phyloP scores from a whole-genome alignment of 1,140 invertebrate genomes.

The Drosophila subpulchrella region DNA sequence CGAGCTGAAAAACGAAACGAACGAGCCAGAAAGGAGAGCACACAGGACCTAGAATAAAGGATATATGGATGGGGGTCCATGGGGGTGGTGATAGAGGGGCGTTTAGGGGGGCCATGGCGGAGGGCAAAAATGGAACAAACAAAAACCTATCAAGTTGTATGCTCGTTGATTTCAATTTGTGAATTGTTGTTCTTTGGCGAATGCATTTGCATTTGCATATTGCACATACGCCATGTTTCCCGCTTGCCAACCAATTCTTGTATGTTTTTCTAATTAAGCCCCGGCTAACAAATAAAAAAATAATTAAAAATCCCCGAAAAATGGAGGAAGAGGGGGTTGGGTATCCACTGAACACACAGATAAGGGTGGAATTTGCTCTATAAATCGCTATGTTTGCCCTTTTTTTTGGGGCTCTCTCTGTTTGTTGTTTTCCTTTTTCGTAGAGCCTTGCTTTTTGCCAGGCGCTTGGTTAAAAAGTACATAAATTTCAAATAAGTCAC shows the following conservation, averaged over 20 bases:
- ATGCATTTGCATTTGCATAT: conserved; percentile 83
- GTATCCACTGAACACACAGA: conserved; percentile 6
- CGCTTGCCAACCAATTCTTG: conserved; percentile 1
- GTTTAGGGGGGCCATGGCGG: background rate
- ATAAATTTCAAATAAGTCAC: conserved; percentile 82
- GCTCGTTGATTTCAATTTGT: conserved; percentile 82
- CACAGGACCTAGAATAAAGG: conserved; percentile 2
- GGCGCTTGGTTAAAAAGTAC: conserved; percentile 71
- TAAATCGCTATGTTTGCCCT: conserved; percentile 41
- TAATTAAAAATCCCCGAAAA: conserved; percentile 45
- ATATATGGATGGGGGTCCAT: background rate
- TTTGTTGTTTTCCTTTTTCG: conserved; percentile 25
- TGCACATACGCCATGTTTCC: conserved; percentile 62
- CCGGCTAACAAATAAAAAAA: conserved; percentile 20
- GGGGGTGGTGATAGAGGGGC: no score
- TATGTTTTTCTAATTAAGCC: conserved; percentile 76
- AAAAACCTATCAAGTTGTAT: conserved; percentile 78
- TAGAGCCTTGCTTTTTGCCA: conserved; percentile 43
- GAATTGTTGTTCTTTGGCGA: conserved; percentile 58
- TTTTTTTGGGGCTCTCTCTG: conserved; percentile 12
- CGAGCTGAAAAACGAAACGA: conserved; percentile 69
- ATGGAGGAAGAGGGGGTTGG: background rate
- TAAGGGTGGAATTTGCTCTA: conserved; percentile 50
- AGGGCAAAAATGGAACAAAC: conserved; percentile 49
- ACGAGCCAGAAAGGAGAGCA: conserved; percentile 41